phyloP scores from a whole-genome alignment of 2,113 vertebrate genomes.

The Pungitius pungitius region DNA sequence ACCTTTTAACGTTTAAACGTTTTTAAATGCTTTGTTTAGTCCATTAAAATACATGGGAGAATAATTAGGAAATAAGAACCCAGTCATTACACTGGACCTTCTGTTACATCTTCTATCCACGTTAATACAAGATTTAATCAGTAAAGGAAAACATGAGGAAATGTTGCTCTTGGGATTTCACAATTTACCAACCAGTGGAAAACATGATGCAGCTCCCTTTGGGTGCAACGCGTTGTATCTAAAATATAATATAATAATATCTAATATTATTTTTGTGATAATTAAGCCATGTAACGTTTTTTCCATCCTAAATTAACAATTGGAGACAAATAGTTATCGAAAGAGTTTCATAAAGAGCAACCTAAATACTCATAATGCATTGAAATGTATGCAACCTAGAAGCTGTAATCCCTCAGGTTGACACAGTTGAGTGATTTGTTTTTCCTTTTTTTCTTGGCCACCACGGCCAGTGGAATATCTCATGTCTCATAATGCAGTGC shows the following conservation, averaged over 20 bases:
- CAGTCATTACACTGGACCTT: background rate
- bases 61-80: no score
- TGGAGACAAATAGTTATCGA: background rate
- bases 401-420: conserved; percentile 4
- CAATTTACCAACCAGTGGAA: conserved; percentile 33
- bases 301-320: background rate
- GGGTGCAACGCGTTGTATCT: conserved; percentile 12
- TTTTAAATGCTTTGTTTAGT: background rate
- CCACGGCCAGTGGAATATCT: conserved; percentile 26
- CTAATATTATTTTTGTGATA: no score
- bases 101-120: background rate
- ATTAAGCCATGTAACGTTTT: background rate
- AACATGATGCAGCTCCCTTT: conserved; percentile 5
- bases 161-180: conserved; percentile 18
- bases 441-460: background rate
- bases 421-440: conserved; percentile 6
- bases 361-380: conserved; percentile 21
- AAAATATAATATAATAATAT: no score
- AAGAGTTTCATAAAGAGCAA: conserved; percentile 7
- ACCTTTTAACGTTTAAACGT: no score
- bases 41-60: no score
- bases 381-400: conserved; percentile 16
- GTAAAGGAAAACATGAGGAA: conserved; percentile 7
- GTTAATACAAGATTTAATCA: conserved; percentile 9
- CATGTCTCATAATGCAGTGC: background rate